phyloP scores from a whole-genome alignment of 64 coral and sea anemone genomes.

The Hydrozoanthus tunicans region DNA sequence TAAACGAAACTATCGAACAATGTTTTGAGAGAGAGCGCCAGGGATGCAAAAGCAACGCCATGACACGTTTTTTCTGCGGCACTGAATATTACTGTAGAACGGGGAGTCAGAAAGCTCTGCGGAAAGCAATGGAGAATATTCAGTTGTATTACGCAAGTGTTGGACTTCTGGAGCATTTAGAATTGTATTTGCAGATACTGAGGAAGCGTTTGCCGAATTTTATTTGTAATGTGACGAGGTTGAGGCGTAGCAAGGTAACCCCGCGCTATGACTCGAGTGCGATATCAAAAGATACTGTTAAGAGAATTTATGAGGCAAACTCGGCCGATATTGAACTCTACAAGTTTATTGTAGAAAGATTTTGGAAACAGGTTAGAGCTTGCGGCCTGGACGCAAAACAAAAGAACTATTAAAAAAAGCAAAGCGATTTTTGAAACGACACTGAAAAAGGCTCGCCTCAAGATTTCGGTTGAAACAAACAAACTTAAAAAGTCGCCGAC shows the following conservation, averaged over 20 bases:
- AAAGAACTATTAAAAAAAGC: too few species aligned
- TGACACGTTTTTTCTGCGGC: conserved; percentile 82
- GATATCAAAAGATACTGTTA: conserved; percentile 33
- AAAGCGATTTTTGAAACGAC: too few species aligned
- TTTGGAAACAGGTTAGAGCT: conserved; percentile 52
- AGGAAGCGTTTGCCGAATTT: conserved; percentile 64
- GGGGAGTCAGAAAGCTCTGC: conserved; percentile 30
- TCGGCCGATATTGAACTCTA: conserved; percentile 72
- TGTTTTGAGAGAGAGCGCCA: conserved; percentile 60
- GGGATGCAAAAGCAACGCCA: conserved; percentile 68
- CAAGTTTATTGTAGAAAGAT: conserved; percentile 49
- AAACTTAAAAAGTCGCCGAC: too few species aligned
- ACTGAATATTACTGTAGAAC: conserved; percentile 57
- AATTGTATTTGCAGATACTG: conserved; percentile 39
- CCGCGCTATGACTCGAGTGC: conserved; percentile 5
- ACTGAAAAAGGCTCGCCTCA: too few species aligned
- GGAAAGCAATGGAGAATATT: conserved; percentile 59
- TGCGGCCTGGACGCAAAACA: background rate
- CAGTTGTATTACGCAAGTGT: conserved; percentile 56
- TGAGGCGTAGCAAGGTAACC: conserved; percentile 7
- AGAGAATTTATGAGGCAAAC: conserved; percentile 48
- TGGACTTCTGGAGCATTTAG: conserved; percentile 63
- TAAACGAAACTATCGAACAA: conserved; percentile 66
- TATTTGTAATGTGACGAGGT: background rate
- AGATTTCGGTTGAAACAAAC: too few species aligned